These are phyloP conservation scores for Felis chaus DNA, from an alignment of 2,113 vertebrate genomes.

Conservation along the genomic window DNA sequence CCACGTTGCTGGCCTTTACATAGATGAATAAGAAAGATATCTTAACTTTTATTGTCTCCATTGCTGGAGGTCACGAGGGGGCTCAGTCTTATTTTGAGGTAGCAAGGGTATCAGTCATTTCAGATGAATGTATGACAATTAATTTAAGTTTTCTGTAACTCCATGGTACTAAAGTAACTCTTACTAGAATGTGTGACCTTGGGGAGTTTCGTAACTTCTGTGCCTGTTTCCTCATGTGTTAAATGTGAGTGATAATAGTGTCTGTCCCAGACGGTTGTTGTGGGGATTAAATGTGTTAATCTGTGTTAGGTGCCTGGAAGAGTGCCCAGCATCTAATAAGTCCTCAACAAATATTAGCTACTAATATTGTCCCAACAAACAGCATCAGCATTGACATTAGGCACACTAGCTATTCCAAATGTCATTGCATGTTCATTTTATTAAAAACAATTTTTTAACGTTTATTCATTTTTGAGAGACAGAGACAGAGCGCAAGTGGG, in stretches of 20 bases:
- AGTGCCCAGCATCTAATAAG: not conserved
- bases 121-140: not conserved
- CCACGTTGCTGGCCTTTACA: not conserved
- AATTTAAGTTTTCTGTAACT: not conserved
- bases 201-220: not conserved
- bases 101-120: not conserved
- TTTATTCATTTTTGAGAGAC: no score
- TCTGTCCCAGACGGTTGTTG: not conserved
- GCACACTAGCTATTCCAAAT: slow-evolving; percentile 30
- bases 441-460: no score
- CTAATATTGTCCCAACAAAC: slow-evolving; percentile 55
- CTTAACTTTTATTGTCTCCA: not conserved
- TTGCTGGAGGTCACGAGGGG: not conserved
- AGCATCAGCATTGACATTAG: slow-evolving; percentile 28
- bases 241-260: not conserved
- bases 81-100: not conserved
- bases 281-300: slow-evolving; percentile 39
- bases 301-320: slow-evolving; percentile 10
- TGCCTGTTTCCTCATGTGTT: not conserved
- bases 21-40: not conserved
- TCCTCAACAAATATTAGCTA: slow-evolving; percentile 60
- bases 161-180: not conserved
- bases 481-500: no score
- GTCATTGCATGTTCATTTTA: slow-evolving; percentile 49
- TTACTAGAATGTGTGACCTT: slow-evolving; percentile 33